Percentiles rank a stretch among this genome's conserved stretches.
Conservation (phyloP, 92 coral and sea anemone species). For the Palythoa grandiflora region DNA sequence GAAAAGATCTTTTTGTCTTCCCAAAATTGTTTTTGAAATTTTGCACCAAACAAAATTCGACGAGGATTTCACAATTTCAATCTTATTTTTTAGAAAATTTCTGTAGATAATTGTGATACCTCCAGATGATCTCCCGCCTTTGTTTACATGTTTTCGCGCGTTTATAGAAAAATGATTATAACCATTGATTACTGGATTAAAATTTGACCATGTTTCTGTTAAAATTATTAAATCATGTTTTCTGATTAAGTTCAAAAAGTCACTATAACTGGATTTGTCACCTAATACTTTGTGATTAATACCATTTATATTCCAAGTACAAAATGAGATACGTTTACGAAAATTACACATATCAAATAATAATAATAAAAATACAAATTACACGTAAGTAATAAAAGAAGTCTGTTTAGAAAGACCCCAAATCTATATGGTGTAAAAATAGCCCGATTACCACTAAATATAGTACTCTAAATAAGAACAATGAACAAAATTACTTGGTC, state of each 20-base stretch:
- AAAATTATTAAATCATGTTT: constrained; percentile 42
- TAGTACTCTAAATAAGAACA: no score
- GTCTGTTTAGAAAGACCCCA: no score
- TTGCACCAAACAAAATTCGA: no score
- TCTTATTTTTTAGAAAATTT: constrained; percentile 19
- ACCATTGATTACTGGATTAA: constrained; percentile 6
- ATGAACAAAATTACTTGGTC: no score
- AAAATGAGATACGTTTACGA: constrained; percentile 35
- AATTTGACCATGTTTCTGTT: constrained; percentile 49
- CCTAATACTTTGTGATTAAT: constrained; percentile 32
- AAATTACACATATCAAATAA: constrained; percentile 19
- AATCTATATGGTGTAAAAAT: no score
- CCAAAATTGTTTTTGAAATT: no score
- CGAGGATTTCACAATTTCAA: neutral
- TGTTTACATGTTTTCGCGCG: neutral
- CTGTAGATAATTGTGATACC: constrained; percentile 45
- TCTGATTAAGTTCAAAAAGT: constrained; percentile 14
- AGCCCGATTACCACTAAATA: no score
- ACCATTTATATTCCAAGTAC: constrained; percentile 55
- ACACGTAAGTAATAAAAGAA: no score
- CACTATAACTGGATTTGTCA: constrained; percentile 37
- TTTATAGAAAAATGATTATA: constrained; percentile 1
- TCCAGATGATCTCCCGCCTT: constrained; percentile 38
- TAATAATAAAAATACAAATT: no score
- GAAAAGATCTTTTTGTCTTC: no score